phyloP scores from a whole-genome alignment of 2,113 vertebrate genomes.

The Picathartes gymnocephalus region DNA sequence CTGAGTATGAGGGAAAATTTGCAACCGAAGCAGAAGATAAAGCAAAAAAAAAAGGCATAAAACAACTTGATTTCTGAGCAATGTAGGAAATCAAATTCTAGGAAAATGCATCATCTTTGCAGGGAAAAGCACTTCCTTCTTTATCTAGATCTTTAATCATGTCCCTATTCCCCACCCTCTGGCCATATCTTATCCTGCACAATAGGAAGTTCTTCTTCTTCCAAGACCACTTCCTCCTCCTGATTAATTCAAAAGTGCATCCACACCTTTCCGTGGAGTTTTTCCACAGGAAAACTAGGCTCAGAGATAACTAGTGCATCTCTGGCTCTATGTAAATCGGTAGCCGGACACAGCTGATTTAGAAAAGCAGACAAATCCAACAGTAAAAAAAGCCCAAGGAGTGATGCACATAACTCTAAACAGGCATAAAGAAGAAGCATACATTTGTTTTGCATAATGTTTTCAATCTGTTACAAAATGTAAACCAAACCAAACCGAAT shows the following conservation, averaged over 20 bases:
- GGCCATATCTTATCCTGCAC: conserved; percentile 8
- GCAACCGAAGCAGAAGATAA: conserved; percentile 35
- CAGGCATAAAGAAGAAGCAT: not conserved
- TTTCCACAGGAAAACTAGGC: not conserved
- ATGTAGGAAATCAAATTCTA: not conserved
- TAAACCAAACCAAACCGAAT: not conserved
- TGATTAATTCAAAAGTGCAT: conserved; percentile 54
- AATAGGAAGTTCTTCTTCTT: conserved; percentile 66
- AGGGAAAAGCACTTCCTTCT: conserved; percentile 6
- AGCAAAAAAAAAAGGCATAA: not conserved
- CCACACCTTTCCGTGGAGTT: conserved; percentile 28
- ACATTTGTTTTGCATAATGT: not conserved
- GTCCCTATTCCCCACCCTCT: not conserved
- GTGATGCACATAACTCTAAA: not conserved
- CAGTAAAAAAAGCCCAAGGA: not conserved
- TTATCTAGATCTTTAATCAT: not conserved
- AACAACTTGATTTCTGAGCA: conserved; percentile 3
- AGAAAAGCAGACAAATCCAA: not conserved
- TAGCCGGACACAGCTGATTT: not conserved
- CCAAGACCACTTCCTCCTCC: conserved; percentile 64
- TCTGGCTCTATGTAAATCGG: not conserved
- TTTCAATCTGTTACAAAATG: not conserved
- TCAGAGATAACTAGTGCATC: not conserved
- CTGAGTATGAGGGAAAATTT: conserved; percentile 49
- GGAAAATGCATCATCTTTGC: conserved; percentile 10